Evolutionary conservation across 2,113 vertebrate species (phyloP), one percentile per base, ranked within the genome.

Genomic region (Oncorhynchus clarkii): DNA sequence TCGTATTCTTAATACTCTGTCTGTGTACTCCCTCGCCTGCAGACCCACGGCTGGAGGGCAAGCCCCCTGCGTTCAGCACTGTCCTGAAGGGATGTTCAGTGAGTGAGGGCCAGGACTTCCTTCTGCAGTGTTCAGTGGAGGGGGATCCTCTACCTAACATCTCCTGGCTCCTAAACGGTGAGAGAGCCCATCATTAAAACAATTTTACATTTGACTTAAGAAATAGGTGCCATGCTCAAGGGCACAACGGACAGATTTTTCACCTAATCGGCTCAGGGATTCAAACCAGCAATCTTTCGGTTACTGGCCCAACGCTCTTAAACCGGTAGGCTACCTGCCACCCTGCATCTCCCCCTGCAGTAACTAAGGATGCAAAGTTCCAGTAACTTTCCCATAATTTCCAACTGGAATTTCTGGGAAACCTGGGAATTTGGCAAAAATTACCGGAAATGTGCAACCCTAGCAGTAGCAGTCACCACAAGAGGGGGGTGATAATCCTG

Each of bases 151-250:
- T 76, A 20, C 94, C 95, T 27, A 89, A 71, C 20, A 85, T 96
- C 84, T 92, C 92, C 0, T 96, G 95, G 95, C 89, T 96, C 9
- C 89, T 95, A 70, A 95, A 96, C n/a, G 95, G 95, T 96, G 92
- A 96, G 93, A 68, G 73, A 31, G 66, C 26, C 26, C n/a, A 3
- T 22, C 66, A 20, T 14, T 64, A 31, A n/a, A n/a, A 45, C 9
- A 5, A 62, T 64, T 73, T 57, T 29, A 67, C 13, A 20, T 16
- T 49, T 22, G 8, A 45, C 39, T 45, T 45, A 45, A 0, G 39
- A 45, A 9, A 39, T 7, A 39, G 8, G 39, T 45, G 39, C 39
- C 39, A 11, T 45, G 39, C 39, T 45, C 39, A 45, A 45, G 7
- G 39, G 9, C 39, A 45, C 39, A 11, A 45, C 39, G 3, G 8